phyloP scores from a whole-genome alignment of 30 jellyfish, hydroid and myxozoan genomes.

The Aurelia coerulea region DNA sequence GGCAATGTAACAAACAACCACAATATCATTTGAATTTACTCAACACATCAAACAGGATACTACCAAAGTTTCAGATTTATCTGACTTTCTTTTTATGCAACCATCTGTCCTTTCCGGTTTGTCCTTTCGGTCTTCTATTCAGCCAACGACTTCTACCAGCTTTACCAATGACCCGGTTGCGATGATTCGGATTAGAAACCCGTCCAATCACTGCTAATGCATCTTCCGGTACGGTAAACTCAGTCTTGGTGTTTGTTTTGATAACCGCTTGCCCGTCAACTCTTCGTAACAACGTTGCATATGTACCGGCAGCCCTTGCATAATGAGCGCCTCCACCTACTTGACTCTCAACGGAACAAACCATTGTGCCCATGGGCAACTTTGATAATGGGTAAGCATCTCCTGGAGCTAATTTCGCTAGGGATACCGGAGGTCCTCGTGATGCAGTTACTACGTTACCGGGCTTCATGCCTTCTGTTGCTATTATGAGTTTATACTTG shows the following conservation, averaged over 20 bases:
- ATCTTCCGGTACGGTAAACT: conserved; percentile 64
- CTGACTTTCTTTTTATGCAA: conserved; percentile 84
- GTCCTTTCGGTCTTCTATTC: conserved; percentile 95
- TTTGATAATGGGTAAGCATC: conserved; percentile 96
- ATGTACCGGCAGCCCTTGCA: conserved; percentile 96
- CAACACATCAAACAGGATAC: too few relatives aligned
- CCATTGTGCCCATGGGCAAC: conserved; percentile 93
- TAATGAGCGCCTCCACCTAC: conserved; percentile 95
- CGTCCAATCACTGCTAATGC: conserved; percentile 96
- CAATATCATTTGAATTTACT: too few relatives aligned
- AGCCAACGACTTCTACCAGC: conserved; percentile 99
- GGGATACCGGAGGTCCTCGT: conserved; percentile 90
- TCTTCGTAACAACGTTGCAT: conserved; percentile 74
- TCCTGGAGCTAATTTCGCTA: conserved; percentile 87
- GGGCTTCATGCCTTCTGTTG: conserved; percentile 88
- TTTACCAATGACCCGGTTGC: conserved; percentile 89
- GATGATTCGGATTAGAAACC: conserved; percentile 79
- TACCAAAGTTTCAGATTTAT: not conserved
- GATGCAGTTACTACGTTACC: conserved; percentile 94
- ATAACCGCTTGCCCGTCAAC: conserved; percentile 57
- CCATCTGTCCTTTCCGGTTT: conserved; percentile 97
- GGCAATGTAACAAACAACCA: too few relatives aligned
- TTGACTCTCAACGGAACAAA: conserved; percentile 78
- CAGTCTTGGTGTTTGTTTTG: conserved; percentile 64
- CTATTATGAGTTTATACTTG: conserved; percentile 76